Conservation (phyloP, 2,888 invertebrate genomes). For the Leptopilina syphax region DNA sequence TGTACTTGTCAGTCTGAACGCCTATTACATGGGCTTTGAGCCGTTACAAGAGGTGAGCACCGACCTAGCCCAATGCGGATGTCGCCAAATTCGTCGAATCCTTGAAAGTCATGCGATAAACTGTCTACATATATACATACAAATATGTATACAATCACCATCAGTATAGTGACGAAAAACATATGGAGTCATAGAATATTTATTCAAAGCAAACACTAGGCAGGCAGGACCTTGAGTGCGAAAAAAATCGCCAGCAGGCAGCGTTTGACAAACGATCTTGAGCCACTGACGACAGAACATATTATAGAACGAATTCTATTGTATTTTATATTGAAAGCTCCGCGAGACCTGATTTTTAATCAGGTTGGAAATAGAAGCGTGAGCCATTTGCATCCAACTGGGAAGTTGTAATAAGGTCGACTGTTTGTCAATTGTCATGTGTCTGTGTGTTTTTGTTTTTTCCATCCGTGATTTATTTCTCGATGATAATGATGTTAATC, state of each 20-base stretch:
- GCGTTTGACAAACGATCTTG: conserved; percentile 58
- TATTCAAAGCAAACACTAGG: conserved; percentile 37
- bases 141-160: background rate
- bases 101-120: conserved; percentile 56
- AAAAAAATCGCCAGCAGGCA: conserved; percentile 51
- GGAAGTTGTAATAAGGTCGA: conserved; percentile 11
- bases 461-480: background rate
- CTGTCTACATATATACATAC: no score
- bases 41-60: conserved; percentile 49
- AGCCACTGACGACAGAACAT: conserved; percentile 52
- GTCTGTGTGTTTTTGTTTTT: background rate
- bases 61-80: conserved; percentile 67
- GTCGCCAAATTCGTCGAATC: conserved; percentile 64
- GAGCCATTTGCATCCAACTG: conserved; percentile 24
- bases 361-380: conserved; percentile 8
- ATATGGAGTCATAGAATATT: conserved; percentile 21
- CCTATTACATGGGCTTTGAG: conserved; percentile 48
- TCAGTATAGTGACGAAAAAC: background rate
- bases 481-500: background rate
- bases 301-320: conserved; percentile 11
- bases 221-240: conserved; percentile 54
- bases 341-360: conserved; percentile 35
- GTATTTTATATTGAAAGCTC: conserved; percentile 26
- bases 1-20: conserved; percentile 45
- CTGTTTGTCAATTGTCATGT: background rate